Evolutionary conservation across 2,888 invertebrate species (phyloP).

Genomic region (Leptura quadrifasciata): DNA sequence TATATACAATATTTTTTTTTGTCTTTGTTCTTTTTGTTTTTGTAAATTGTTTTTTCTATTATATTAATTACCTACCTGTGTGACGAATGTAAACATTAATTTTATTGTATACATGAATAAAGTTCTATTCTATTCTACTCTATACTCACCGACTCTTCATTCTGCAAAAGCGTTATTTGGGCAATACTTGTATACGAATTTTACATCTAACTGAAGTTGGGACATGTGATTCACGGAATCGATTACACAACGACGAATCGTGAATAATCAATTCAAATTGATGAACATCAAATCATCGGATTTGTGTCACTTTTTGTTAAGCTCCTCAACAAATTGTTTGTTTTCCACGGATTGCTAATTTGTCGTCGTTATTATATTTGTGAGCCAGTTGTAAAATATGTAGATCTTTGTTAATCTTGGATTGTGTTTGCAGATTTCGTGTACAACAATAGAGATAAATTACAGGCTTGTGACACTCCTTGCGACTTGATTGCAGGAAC

Average conservation of each 20-base stretch:
- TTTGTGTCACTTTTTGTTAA: not conserved
- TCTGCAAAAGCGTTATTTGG: not conserved
- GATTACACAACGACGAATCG: not conserved
- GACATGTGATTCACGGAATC: not conserved
- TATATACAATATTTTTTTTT: no score
- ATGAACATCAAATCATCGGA: not conserved
- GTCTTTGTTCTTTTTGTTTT: no score
- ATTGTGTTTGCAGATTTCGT: not conserved
- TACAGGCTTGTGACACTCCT: constrained; percentile 14
- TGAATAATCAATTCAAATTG: not conserved
- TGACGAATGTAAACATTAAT: no score
- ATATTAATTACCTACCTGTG: no score
- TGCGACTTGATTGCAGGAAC: constrained; percentile 13
- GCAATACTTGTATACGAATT: not conserved
- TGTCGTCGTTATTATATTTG: not conserved
- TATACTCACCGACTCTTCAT: no score
- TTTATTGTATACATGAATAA: no score
- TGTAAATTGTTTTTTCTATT: no score
- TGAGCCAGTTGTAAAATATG: constrained; percentile 19
- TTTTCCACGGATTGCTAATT: constrained; percentile 17
- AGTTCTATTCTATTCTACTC: no score
- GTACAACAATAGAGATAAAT: constrained; percentile 14
- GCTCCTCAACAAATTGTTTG: not conserved
- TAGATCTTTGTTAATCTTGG: constrained; percentile 16
- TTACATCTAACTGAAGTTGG: not conserved